These are phyloP conservation scores for Drosophila picticornis DNA, from an alignment of 2,888 invertebrate genomes.

Conservation along the genomic window DNA sequence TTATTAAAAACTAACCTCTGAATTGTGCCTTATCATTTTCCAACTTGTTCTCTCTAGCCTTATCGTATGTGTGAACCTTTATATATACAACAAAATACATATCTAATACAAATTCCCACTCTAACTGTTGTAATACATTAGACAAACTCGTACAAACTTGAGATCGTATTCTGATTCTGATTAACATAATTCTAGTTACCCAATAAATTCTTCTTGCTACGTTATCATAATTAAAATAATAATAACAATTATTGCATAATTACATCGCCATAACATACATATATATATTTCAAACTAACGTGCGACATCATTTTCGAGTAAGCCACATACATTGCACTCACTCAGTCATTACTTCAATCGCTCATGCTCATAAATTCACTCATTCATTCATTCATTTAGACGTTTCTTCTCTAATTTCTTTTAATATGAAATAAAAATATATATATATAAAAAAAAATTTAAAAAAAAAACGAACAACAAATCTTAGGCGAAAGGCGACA, in stretches of 20 bases:
- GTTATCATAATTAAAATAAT: conserved; percentile 22
- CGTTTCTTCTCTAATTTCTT: conserved; percentile 35
- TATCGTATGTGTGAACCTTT: conserved; percentile 67
- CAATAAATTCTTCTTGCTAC: conserved; percentile 26
- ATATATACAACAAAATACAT: conserved; percentile 4
- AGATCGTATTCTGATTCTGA: conserved; percentile 49
- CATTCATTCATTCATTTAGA: conserved; percentile 27
- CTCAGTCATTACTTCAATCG: conserved; percentile 39
- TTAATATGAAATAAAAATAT: conserved; percentile 14
- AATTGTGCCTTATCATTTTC: conserved; percentile 63
- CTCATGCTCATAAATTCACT: conserved; percentile 30
- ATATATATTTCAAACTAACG: conserved; percentile 29
- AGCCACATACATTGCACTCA: conserved; percentile 50
- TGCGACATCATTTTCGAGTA: conserved; percentile 41
- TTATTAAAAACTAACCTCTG: conserved; percentile 46
- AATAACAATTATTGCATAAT: conserved; percentile 15
- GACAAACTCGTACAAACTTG: conserved; percentile 53
- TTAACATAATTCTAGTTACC: conserved; percentile 27
- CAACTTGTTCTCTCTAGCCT: conserved; percentile 58
- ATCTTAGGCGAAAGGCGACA: conserved; percentile 39
- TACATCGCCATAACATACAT: conserved; percentile 9
- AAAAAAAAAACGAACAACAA: background rate
- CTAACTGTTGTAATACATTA: conserved; percentile 69
- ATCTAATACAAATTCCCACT: conserved; percentile 37
- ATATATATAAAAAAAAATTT: conserved; percentile 1